Percentiles rank a stretch among this genome's conserved stretches.
Evolutionary conservation across 1,140 invertebrate genomes (phyloP).

Genomic region (Aphidius gifuensis): DNA sequence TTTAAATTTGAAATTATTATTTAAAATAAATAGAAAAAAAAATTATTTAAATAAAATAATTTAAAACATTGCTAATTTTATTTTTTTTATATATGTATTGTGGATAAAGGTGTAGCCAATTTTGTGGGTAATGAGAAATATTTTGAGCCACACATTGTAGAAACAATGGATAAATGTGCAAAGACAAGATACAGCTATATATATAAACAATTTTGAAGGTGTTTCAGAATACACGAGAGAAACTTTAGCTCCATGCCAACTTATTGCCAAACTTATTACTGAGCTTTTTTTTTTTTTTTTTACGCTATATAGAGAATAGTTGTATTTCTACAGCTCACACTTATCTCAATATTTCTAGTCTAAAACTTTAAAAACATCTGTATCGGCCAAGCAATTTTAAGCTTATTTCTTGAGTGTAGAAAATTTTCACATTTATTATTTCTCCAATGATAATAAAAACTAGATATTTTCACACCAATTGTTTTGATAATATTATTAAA

Average conservation of each 20-base stretch:
- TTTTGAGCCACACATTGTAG: conserved; percentile 15
- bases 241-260: conserved; percentile 35
- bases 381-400: not conserved
- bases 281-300: conserved; percentile 30
- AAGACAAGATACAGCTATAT: conserved; percentile 5
- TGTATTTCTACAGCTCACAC: conserved; percentile 27
- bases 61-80: no score
- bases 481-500: no score
- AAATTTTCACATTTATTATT: no score
- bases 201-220: conserved; percentile 25
- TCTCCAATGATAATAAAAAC: no score
- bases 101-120: conserved; percentile 4
- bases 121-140: conserved; percentile 25
- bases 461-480: no score
- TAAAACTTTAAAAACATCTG: conserved; percentile 36
- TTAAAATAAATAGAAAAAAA: no score
- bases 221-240: conserved; percentile 24
- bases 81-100: no score
- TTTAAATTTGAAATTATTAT: no score
- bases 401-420: no score
- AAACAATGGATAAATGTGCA: not conserved
- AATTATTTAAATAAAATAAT: no score
- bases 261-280: conserved; percentile 45
- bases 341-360: conserved; percentile 42
- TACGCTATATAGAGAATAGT: not conserved